Base-by-base conservation (phyloP, 2,797 vertebrate genomes). In the Distichodus sexfasciatus region DNA sequence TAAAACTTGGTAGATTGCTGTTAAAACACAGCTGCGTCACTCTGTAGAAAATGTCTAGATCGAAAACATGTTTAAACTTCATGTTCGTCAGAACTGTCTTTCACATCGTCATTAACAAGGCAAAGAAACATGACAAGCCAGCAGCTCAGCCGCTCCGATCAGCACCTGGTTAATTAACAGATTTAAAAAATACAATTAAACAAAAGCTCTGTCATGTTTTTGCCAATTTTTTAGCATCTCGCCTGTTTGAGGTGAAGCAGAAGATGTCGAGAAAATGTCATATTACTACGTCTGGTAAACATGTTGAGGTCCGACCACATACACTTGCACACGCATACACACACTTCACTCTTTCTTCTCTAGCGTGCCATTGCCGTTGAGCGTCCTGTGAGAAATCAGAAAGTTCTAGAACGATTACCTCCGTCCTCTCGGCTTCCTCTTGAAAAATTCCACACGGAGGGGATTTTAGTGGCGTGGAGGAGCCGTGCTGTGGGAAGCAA, bases 271-370 rank as follows among this genome's bases (percentile, higher is more conserved):
- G 11, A 33, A 12, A 36, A 24, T 14, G 38, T 35, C 17, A 15
- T 46, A 33, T 3, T 17, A 19, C 8, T 9, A 2, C 3, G 28
- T 26, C 33, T 38, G 19, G 40, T 6, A 17, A 10, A 66, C 0
- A 54, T 77, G 72, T 80, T 76, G 55, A 66, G 9, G 6, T 65
- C 36, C n/a, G n/a, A n/a, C n/a, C n/a, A n/a, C n/a, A n/a, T n/a
- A n/a, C n/a, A n/a, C n/a, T n/a, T 46, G 50, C 72, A 81, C n/a
- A 43, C 1, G 58, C 70, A 28, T 10, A 28, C 29, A 21, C 15
- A 19, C 12, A n/a, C 23, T 10, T 35, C 21, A 26, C 28, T n/a
- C 21, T 11, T 6, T 41, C 17, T 41, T 12, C 14, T 15, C 24
- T 5, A 36, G 40, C 40, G 46, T 60, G 66, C 55, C 21, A 36